phyloP scores from a whole-genome alignment of 2,113 vertebrate species.

The Ardeotis arabs region DNA sequence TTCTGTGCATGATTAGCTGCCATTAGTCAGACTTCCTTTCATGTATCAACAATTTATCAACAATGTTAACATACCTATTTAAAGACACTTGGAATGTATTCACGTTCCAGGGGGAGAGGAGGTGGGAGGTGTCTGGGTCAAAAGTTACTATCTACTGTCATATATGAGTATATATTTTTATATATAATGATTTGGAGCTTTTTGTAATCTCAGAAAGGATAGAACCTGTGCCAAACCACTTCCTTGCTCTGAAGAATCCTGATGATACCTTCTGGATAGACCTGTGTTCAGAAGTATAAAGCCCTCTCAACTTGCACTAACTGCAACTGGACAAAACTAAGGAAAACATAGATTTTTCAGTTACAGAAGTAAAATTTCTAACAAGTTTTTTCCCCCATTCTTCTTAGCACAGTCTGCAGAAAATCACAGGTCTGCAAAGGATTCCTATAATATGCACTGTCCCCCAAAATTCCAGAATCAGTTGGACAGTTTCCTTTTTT shows the following conservation, averaged over 20 bases:
- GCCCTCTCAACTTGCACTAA: neutral
- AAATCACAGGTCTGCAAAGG: neutral
- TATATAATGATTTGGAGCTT: neutral
- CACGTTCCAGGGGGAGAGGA: neutral
- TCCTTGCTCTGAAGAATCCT: neutral
- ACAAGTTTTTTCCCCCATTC: neutral
- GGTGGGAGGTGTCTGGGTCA: neutral
- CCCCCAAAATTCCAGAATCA: neutral
- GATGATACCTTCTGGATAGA: neutral
- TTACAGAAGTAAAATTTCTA: neutral
- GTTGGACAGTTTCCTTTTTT: neutral
- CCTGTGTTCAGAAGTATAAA: neutral
- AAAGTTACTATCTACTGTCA: neutral
- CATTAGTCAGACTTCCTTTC: neutral
- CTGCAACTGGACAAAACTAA: neutral
- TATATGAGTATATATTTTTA: neutral
- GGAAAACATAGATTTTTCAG: neutral
- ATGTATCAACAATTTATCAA: neutral
- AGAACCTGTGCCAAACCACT: neutral
- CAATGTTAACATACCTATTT: neutral
- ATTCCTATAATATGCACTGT: neutral
- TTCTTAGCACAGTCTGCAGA: neutral
- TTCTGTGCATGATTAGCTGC: neutral
- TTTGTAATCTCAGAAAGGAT: neutral
- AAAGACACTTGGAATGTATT: neutral